Percentiles rank a stretch among this genome's conserved stretches.
Evolutionary conservation across 2,113 vertebrate species (phyloP).

Genomic region (Pseudopodoces humilis): DNA sequence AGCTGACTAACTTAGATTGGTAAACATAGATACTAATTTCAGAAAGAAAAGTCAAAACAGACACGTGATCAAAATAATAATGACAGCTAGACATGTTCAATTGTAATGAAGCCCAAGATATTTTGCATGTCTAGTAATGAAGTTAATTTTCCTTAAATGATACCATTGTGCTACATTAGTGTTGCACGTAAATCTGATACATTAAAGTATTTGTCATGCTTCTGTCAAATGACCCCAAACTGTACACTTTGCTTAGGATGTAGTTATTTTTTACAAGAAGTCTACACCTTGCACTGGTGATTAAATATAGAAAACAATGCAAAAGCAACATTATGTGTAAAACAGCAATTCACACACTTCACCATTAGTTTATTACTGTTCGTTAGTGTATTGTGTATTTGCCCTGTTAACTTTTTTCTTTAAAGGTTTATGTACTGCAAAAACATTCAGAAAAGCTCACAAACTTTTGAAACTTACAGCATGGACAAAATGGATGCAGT

Average conservation of each 20-base stretch:
- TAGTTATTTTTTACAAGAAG: neutral
- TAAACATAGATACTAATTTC: constrained; percentile 17
- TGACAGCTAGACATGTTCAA: constrained; percentile 2
- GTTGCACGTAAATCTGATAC: neutral
- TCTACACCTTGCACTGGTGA: neutral
- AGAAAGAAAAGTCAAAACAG: neutral
- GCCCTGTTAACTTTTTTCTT: constrained; percentile 72
- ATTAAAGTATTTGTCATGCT: neutral
- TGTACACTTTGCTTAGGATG: neutral
- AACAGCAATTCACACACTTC: neutral
- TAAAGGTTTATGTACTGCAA: constrained; percentile 68
- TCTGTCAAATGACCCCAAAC: neutral
- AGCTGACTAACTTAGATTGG: constrained; percentile 60
- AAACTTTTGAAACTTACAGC: constrained; percentile 77
- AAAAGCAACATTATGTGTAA: neutral
- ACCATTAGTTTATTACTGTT: constrained; percentile 46
- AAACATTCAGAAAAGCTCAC: constrained; percentile 69
- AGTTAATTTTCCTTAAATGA: neutral
- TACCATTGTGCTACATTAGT: neutral
- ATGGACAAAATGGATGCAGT: constrained; percentile 79
- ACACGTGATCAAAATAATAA: neutral
- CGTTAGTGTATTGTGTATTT: constrained; percentile 64
- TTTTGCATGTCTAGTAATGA: constrained; percentile 35
- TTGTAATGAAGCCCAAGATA: neutral
- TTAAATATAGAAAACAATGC: constrained; percentile 35